Evolutionary conservation across 2,113 vertebrate genomes (phyloP).

Genomic region (Aptenodytes patagonicus): DNA sequence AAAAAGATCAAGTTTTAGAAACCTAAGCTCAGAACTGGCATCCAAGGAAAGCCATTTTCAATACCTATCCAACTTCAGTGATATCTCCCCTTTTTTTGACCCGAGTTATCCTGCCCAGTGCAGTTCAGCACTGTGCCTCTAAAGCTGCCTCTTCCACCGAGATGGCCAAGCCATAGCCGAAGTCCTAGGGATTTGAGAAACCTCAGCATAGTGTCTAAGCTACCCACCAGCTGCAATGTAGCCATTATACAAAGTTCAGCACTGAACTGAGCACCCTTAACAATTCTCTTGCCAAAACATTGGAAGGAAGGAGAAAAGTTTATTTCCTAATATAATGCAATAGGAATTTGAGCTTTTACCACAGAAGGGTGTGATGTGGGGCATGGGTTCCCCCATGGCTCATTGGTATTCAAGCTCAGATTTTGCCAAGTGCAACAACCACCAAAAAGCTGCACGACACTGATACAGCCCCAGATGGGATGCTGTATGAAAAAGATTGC

Average conservation of each 20-base stretch:
- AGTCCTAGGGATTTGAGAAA: background rate
- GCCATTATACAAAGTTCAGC: background rate
- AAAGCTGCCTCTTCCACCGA: background rate
- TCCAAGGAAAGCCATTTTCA: background rate
- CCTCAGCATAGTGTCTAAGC: background rate
- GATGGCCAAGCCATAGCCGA: background rate
- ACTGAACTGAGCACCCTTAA: background rate
- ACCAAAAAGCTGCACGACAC: background rate
- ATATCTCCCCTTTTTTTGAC: background rate
- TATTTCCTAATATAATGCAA: background rate
- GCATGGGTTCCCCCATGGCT: background rate
- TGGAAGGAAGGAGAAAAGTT: background rate
- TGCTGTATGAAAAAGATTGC: background rate
- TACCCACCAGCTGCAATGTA: background rate
- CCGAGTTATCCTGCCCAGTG: background rate
- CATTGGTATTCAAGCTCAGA: background rate
- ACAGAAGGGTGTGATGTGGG: background rate
- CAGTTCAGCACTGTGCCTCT: background rate
- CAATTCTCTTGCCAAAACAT: background rate
- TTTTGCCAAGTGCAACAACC: background rate
- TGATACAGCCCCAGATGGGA: background rate
- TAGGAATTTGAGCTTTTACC: background rate
- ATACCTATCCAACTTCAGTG: background rate
- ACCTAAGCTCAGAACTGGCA: background rate
- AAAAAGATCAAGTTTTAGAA: background rate